Conservation (phyloP, 1,140 invertebrate genomes). For the Lineus longissimus region DNA sequence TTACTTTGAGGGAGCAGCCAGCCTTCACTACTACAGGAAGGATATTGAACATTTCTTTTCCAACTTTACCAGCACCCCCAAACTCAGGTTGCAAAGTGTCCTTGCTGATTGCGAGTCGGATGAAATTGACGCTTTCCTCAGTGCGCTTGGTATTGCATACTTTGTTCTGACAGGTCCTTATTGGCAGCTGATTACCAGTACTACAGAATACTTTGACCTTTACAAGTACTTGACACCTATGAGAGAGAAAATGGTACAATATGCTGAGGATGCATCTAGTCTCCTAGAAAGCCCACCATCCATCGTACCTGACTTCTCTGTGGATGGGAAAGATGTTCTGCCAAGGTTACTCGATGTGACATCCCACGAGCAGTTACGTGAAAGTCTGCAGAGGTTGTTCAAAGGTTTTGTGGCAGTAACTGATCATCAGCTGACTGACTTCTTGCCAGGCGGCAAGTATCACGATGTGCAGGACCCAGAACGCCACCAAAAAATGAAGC, state of each 20-base stretch:
- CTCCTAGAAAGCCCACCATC: neutral
- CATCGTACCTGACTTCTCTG: too few species aligned
- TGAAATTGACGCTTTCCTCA: neutral
- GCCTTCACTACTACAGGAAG: too few species aligned
- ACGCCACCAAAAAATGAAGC: neutral
- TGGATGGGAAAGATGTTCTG: too few species aligned
- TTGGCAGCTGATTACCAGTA: too few species aligned
- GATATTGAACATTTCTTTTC: neutral
- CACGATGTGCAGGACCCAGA: neutral
- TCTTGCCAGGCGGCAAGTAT: constrained; percentile 16
- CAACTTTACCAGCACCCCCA: constrained; percentile 9
- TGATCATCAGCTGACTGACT: constrained; percentile 16
- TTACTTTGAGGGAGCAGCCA: too few species aligned
- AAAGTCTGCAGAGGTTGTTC: constrained; percentile 6
- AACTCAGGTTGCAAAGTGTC: constrained; percentile 18
- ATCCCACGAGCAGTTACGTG: neutral
- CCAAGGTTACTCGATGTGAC: neutral
- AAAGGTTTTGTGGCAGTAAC: neutral
- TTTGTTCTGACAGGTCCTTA: too few species aligned
- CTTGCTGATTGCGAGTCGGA: constrained; percentile 7
- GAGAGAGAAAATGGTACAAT: constrained; percentile 4
- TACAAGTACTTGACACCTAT: neutral
- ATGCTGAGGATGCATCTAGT: neutral
- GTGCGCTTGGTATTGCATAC: too few species aligned
- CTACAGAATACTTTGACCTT: too few species aligned